Percentiles rank a stretch among this genome's conserved stretches.
phyloP scores from a whole-genome alignment of 2,797 vertebrate species.

The Gadopsis bispinosus region DNA sequence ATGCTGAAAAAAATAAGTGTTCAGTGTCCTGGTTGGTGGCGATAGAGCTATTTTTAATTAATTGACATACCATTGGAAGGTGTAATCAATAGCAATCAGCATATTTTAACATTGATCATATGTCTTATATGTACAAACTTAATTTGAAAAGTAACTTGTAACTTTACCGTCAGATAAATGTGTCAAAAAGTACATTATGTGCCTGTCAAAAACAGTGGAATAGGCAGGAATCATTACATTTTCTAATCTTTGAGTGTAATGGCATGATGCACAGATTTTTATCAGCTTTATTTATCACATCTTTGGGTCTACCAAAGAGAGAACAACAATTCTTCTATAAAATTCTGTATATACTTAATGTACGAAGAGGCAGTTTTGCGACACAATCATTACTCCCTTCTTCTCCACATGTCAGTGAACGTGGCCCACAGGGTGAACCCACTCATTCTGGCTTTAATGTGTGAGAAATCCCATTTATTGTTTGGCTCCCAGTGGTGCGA shows the following conservation, averaged over 20 bases:
- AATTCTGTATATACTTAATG: not conserved
- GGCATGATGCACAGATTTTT: not conserved
- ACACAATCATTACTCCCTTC: slow-evolving; percentile 35
- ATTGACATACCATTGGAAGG: not conserved
- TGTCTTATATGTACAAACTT: not conserved
- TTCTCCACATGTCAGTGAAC: slow-evolving; percentile 25
- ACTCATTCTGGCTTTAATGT: slow-evolving; percentile 30
- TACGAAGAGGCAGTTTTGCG: not conserved
- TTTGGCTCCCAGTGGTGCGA: slow-evolving; percentile 12
- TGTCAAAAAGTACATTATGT: not conserved
- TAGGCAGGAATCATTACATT: not conserved
- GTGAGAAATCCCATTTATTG: slow-evolving; percentile 50
- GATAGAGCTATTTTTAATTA: not conserved
- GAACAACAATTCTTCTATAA: not conserved
- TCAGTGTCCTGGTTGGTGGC: not conserved
- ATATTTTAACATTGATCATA: not conserved
- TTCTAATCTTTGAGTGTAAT: not conserved
- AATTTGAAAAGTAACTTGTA: not conserved
- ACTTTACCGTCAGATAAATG: not conserved
- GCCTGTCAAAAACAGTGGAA: not conserved
- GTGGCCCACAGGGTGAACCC: slow-evolving; percentile 41
- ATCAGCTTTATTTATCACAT: not conserved
- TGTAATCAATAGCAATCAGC: not conserved
- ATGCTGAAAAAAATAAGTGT: too few relatives aligned
- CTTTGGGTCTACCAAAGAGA: not conserved